phyloP scores from a whole-genome alignment of 2,113 vertebrate species.

The Azemiops feae region DNA sequence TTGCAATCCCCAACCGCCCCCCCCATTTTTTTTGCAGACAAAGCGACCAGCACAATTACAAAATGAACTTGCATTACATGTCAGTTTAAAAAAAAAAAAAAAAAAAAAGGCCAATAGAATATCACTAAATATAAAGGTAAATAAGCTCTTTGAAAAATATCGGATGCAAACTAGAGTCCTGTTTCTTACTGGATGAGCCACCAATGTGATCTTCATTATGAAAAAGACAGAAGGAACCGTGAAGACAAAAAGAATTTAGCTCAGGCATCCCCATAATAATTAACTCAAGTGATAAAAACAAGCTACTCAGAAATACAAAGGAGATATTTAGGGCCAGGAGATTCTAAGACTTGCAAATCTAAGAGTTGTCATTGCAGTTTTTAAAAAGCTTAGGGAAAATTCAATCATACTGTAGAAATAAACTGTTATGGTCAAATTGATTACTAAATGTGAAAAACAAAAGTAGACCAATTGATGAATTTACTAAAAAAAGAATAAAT shows the following conservation, averaged over 20 bases:
- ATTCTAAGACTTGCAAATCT: neutral
- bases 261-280: neutral
- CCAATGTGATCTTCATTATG: neutral
- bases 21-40: neutral
- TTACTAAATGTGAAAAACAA: neutral
- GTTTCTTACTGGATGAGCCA: constrained; percentile 3
- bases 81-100: neutral
- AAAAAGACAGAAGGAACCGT: neutral
- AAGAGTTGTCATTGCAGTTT: neutral
- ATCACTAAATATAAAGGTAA: constrained; percentile 4
- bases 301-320: neutral
- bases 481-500: neutral
- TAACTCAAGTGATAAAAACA: neutral
- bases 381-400: neutral
- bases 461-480: neutral
- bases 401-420: neutral
- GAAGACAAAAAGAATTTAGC: neutral
- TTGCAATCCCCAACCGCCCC: neutral
- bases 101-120: constrained; percentile 28
- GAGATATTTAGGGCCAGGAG: neutral
- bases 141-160: neutral
- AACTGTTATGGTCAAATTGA: neutral
- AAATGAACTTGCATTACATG: neutral
- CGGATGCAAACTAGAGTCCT: constrained; percentile 11
- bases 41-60: neutral